Evolutionary conservation across 2,888 invertebrate species (phyloP), one percentile per base, ranked within the genome.

Genomic region (Drepanosiphum platanoidis): DNA sequence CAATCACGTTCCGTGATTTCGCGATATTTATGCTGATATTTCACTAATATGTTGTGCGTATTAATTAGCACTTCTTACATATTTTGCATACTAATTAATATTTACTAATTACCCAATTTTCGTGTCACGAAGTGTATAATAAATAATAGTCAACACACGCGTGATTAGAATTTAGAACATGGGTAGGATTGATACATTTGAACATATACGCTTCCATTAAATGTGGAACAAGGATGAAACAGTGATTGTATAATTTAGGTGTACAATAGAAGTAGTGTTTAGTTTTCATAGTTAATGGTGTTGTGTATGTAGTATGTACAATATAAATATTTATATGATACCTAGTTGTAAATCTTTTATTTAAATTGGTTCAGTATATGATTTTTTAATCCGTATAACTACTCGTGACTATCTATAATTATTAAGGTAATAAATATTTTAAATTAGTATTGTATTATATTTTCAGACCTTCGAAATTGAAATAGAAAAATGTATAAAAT

Each of bases 21-120:
- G 66, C 46, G 46, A 83, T n/a, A 66, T 75, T 83, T 52, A 83
- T 75, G 52, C 46, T 34, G 39, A 83, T 36, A 74, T 75, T 83
- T 75, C n/a, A 34, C 83, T 13, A 66, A 52, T 83, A 30, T 36
- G 39, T 27, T n/a, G 27, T 52, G 46, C 64, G 39, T 83, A 83
- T 83, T 74, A 83, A 83, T 83, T 46, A 83, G 42, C 9, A 34
- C 61, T 27, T 74, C 81, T 72, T 71, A 82, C 82, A 72, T 64
- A 72, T 75, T 75, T 83, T 52, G 83, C 83, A 83, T 83, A 66
- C 74, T 74, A 82, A 82, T 58, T 36, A 52, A 58, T 75, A 34
- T 81, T 81, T 81, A 71, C 58, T 81, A 71, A 52, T 32, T 71
- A 71, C 71, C 52, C n/a, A 32, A 70, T 81, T 30, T 71, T 52